Conservation (phyloP, 2,888 invertebrate species). For the Trachelus stipa region DNA sequence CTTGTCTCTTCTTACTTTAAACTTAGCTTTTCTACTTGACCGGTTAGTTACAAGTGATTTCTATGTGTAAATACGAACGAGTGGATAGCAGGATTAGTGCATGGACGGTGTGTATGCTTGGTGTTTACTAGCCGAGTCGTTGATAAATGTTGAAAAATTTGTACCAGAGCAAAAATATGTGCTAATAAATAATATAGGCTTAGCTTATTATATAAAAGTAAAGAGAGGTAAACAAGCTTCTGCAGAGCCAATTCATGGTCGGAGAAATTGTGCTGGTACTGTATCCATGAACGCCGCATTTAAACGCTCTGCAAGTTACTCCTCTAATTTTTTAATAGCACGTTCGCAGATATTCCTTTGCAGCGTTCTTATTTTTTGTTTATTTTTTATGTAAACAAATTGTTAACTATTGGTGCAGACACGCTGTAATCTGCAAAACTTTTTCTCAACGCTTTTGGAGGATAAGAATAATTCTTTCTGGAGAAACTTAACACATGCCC, state of each 20-base stretch:
- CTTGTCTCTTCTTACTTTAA: conserved; percentile 38
- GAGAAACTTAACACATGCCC: background rate
- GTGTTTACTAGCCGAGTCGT: background rate
- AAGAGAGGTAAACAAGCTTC: background rate
- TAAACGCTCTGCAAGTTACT: conserved; percentile 35
- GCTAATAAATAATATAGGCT: background rate
- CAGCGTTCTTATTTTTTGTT: conserved; percentile 12
- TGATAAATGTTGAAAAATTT: background rate
- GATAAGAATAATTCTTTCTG: background rate
- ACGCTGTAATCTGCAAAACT: conserved; percentile 8
- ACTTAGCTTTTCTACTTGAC: conserved; percentile 11
- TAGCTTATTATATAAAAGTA: background rate
- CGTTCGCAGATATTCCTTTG: conserved; percentile 15
- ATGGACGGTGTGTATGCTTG: conserved; percentile 25
- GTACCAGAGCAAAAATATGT: background rate
- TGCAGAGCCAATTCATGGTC: background rate
- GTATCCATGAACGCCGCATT: background rate
- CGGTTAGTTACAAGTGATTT: conserved; percentile 5
- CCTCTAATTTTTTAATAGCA: conserved; percentile 28
- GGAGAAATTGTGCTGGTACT: background rate
- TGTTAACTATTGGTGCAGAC: conserved; percentile 12
- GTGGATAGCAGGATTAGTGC: conserved; percentile 30
- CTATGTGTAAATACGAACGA: background rate
- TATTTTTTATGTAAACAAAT: conserved; percentile 9
- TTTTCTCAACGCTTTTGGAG: conserved; percentile 2